Base-by-base conservation (phyloP, 2,113 vertebrate species). In the Pipa parva region DNA sequence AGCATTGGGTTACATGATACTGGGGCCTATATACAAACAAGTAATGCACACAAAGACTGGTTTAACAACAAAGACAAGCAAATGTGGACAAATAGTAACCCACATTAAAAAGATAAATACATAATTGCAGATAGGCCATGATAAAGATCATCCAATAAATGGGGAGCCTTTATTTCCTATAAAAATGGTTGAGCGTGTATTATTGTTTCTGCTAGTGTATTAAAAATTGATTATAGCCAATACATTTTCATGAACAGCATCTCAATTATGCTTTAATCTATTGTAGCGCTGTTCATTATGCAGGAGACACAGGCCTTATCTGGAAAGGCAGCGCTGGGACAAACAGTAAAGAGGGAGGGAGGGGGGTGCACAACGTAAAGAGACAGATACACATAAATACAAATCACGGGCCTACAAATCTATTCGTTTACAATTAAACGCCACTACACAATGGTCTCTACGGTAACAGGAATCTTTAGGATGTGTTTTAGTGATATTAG, bases 321-420 rank as follows among this genome's bases (percentile, higher is more conserved):
- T 87, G 78, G 79, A 15, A 83, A 86, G 74, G 74, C 80, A 78
- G 78, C 72, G 52, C 63, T 26, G 52, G 73, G 77, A 85, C 80
- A 87, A 82, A 85, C 80, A 83, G 73, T 58, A 65, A 77, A 24
- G 49, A n/a, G n/a, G n/a, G n/a, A n/a, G 78, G 78, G 73, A 78
- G 63, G 69, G 7, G 69, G 59, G 59, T 78, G 58, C 80, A 71
- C 80, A 80, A 78, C 77, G 65, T 75, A 73, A 66, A 70, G 61
- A 51, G 73, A 52, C 52, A 58, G 51, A 66, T 56, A 79, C 61
- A 81, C 59, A 67, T 49, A 79, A 59, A 81, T 76, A 85, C 46
- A 77, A 77, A 87, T 76, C 79, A 77, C 33, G 84, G n/a, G 83
- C 84, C 84, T 85, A 80, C 74, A 76, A 80, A 83, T 74, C 77